Evolutionary conservation across 2,113 vertebrate genomes (phyloP), one percentile per base, ranked within the genome.

Genomic region (Apaloderma vittatum): DNA sequence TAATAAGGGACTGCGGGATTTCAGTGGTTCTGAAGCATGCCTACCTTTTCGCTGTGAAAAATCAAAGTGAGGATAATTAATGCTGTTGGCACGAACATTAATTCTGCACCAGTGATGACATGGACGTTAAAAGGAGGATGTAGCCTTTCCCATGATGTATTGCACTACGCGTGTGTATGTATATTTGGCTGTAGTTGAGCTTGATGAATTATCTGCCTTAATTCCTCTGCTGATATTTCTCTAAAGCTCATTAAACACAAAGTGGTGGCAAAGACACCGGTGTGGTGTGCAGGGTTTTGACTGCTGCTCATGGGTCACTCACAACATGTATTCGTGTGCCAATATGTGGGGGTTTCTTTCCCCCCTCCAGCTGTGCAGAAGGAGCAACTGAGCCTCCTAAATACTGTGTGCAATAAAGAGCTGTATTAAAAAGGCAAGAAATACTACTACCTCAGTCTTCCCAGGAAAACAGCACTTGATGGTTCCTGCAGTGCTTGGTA

Each of bases 21-120:
- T 18, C 77, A 6, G 83, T 6, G 73, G 27, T 75, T 83, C 77
- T 43, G 37, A 15, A 54, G 34, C 77, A 32, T 3, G 37, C n/a
- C 86, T 83, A 20, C 57, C 58, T 82, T 34, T 45, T 88, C 83
- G 82, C 86, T 66, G 36, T 2, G 79, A 95, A 86, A 92, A 93
- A 95, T 88, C 93, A 86, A 73, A 96, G 74, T 1, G 51, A 72
- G 85, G 21, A 52, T 86, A 92, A 92, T 96, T 91, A 95, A 93
- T 93, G 88, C 81, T 77, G n/a, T 86, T 86, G 94, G 85, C 93
- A 54, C 5, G 12, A 62, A 3, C 93, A 77, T 95, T 91, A 43
- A 95, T 90, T 92, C 87, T 93, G 89, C 65, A 12, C 67, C 24
- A 32, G 75, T 46, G 89, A 74, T 73, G 83, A 87, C 65, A 9